These are phyloP conservation scores for Tragelaphus imberbis DNA, from an alignment of 2,113 vertebrate species.

Conservation along the genomic window DNA sequence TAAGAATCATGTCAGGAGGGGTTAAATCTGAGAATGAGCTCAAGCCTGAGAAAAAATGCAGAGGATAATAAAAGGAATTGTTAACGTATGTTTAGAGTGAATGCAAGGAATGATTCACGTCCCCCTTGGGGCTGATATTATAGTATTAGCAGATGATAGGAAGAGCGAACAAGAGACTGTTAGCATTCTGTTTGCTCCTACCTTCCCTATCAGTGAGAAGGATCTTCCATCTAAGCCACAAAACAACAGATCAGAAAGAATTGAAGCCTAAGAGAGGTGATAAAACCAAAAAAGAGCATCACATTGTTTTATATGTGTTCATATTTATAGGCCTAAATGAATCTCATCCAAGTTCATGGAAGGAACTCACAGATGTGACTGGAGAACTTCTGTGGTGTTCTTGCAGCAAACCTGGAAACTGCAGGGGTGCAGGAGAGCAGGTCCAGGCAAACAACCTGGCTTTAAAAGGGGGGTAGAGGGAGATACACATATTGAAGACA, in stretches of 20 bases:
- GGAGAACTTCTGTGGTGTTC: neutral
- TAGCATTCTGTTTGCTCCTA: slow-evolving; percentile 7
- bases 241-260: slow-evolving; percentile 32
- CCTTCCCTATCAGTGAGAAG: slow-evolving; percentile 36
- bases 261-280: slow-evolving; percentile 37
- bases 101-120: slow-evolving; percentile 42
- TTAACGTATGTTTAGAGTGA: slow-evolving; percentile 51
- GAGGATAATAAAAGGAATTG: slow-evolving; percentile 54
- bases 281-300: neutral
- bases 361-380: neutral
- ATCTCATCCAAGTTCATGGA: neutral
- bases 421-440: neutral
- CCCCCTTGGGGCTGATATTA: slow-evolving; percentile 46
- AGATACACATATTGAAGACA: neutral
- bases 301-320: neutral
- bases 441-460: no score
- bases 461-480: neutral
- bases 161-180: slow-evolving; percentile 41
- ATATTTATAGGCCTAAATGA: neutral
- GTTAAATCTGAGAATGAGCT: slow-evolving; percentile 49
- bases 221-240: slow-evolving; percentile 44
- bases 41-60: slow-evolving; percentile 46
- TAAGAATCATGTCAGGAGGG: neutral
- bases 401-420: neutral
- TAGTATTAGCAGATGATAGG: slow-evolving; percentile 56